A percentile compares a stretch with the other conserved stretches of the same genome.
Conservation (phyloP, 2,888 invertebrate genomes). For the Conomelus anceps region DNA sequence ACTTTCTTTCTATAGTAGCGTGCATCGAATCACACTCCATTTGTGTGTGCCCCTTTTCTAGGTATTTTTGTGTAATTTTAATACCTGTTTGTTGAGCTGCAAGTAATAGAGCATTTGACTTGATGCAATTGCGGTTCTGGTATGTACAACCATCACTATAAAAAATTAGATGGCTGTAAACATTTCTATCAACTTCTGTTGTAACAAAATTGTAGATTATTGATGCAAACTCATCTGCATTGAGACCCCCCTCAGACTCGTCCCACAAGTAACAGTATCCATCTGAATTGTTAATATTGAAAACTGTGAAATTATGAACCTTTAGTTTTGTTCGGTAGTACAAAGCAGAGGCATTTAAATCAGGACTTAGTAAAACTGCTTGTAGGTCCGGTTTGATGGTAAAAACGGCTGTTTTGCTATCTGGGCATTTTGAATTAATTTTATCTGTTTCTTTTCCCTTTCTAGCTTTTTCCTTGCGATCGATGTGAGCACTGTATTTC, state of each 20-base stretch:
- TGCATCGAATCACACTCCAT: constrained; percentile 17
- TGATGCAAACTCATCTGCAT: constrained; percentile 24
- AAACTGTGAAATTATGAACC: constrained; percentile 14
- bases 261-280: constrained; percentile 29
- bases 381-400: constrained; percentile 17
- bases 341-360: constrained; percentile 10
- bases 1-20: constrained; percentile 9
- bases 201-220: constrained; percentile 10
- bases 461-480: constrained; percentile 2
- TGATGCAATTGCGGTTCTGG: constrained; percentile 6
- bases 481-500: background rate
- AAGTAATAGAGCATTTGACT: constrained; percentile 1
- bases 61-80: constrained; percentile 6
- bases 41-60: constrained; percentile 9
- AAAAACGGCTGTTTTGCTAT: constrained; percentile 1
- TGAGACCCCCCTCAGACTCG: constrained; percentile 27
- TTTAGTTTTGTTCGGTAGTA: constrained; percentile 9
- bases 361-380: constrained; percentile 11
- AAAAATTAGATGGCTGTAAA: constrained; percentile 1
- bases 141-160: constrained; percentile 13
- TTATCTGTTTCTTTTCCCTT: constrained; percentile 1
- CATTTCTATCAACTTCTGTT: constrained; percentile 7
- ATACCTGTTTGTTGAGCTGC: constrained; percentile 1
- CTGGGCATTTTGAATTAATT: background rate
- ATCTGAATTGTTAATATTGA: constrained; percentile 19